phyloP scores from a whole-genome alignment of 92 coral and sea anemone species.

The Phymanthus crucifer region DNA sequence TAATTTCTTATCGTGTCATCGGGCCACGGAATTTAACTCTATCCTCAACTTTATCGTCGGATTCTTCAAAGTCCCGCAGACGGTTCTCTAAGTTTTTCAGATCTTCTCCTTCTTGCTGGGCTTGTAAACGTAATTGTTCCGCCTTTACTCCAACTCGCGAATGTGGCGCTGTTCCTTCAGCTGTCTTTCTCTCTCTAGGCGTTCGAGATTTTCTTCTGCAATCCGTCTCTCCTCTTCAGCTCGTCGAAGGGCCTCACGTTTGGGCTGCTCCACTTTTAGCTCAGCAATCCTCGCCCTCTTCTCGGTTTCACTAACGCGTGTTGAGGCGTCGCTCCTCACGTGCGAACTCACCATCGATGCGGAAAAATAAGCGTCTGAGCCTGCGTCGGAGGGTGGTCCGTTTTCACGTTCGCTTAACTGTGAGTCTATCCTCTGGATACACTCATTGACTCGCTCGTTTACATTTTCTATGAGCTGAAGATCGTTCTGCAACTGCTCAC shows the following conservation, averaged over 20 bases:
- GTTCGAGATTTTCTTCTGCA: not conserved
- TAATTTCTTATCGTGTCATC: no score
- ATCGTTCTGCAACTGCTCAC: not conserved
- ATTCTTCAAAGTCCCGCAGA: conserved; percentile 26
- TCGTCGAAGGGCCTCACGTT: conserved; percentile 25
- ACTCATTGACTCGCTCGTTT: not conserved
- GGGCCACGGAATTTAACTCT: no score
- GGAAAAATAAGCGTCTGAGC: not conserved
- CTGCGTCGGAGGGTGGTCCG: not conserved
- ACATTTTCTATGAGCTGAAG: not conserved
- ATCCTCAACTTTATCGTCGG: no score
- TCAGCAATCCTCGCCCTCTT: conserved; percentile 28
- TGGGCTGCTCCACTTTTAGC: conserved; percentile 42
- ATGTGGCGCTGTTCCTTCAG: conserved; percentile 8
- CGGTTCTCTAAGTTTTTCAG: conserved; percentile 44
- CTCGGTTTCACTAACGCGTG: conserved; percentile 11
- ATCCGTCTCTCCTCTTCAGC: conserved; percentile 35
- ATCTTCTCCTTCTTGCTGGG: conserved; percentile 27
- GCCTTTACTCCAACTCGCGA: conserved; percentile 38
- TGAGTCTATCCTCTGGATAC: not conserved
- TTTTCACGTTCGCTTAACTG: not conserved
- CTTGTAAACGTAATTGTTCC: conserved; percentile 31
- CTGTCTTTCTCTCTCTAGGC: conserved; percentile 29
- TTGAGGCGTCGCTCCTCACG: not conserved
- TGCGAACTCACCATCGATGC: not conserved